A percentile compares a stretch with the other conserved stretches of the same genome.
These are phyloP conservation scores for Oikopleura albicans DNA, from an alignment of 23 tunicate genomes.

Conservation along the genomic window DNA sequence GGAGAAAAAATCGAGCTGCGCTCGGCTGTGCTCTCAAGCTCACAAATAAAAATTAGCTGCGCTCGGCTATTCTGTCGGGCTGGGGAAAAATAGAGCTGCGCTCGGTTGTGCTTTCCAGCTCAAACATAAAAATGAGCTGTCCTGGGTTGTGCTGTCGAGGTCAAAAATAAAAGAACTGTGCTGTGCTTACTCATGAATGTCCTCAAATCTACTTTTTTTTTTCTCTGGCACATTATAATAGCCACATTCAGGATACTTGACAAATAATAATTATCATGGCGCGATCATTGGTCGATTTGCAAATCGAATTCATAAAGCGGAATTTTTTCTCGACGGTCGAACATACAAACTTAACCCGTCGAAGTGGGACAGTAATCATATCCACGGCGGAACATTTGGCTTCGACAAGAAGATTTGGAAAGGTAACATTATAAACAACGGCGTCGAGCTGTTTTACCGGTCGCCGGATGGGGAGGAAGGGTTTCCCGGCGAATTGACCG, in stretches of 20 bases:
- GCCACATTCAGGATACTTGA: constrained; percentile 31
- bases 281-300: constrained; percentile 56
- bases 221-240: no score
- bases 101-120: no score
- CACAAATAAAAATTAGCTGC: no score
- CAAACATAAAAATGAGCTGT: no score
- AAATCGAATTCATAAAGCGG: constrained; percentile 57
- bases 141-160: no score
- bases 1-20: no score
- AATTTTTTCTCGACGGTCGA: constrained; percentile 36
- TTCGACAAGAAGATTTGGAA: constrained; percentile 47
- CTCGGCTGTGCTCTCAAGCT: no score
- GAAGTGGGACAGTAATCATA: constrained; percentile 43
- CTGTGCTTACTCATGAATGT: no score
- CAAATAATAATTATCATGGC: constrained; percentile 43
- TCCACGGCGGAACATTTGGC: constrained; percentile 45
- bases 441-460: background rate
- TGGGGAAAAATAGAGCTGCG: no score
- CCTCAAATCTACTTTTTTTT: no score
- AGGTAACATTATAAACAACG: background rate
- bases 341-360: constrained; percentile 28
- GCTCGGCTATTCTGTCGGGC: no score
- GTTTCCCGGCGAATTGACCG: constrained; percentile 46
- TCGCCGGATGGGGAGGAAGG: constrained; percentile 60
- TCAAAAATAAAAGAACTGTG: no score